A percentile compares a stretch with the other conserved stretches of the same genome.
Conservation (phyloP, 2,888 invertebrate genomes). For the Argynnis bischoffii region DNA sequence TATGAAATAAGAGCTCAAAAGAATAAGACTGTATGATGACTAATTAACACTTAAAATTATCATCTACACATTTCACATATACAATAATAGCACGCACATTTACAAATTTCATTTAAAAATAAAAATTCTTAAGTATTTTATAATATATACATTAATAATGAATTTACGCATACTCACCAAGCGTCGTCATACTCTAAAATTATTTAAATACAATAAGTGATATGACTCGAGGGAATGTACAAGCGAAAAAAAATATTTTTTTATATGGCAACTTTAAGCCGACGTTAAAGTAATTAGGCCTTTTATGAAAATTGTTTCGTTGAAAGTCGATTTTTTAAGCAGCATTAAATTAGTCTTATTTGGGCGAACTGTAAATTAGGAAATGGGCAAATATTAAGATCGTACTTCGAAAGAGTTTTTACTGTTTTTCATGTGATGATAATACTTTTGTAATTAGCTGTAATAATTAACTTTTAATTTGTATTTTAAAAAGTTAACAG, state of each 20-base stretch:
- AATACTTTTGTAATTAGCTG: not conserved
- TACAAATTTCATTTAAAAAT: conserved; percentile 64
- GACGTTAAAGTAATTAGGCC: conserved; percentile 42
- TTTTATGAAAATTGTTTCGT: conserved; percentile 33
- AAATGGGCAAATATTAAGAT: conserved; percentile 33
- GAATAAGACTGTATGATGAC: conserved; percentile 32
- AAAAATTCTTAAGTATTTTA: conserved; percentile 48
- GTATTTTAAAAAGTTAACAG: conserved; percentile 39
- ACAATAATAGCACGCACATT: conserved; percentile 76
- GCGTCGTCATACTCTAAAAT: conserved; percentile 56
- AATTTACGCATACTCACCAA: conserved; percentile 54
- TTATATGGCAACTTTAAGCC: conserved; percentile 37
- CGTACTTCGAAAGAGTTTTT: conserved; percentile 24
- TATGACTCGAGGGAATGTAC: conserved; percentile 71
- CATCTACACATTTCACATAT: conserved; percentile 58
- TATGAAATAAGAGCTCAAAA: conserved; percentile 22
- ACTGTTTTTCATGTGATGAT: not conserved
- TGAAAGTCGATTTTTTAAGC: conserved; percentile 37
- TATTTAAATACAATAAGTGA: conserved; percentile 63
- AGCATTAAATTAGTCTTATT: conserved; percentile 35
- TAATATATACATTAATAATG: conserved; percentile 44
- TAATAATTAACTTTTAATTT: not conserved
- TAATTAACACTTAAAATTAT: conserved; percentile 33
- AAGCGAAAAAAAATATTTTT: conserved; percentile 45
- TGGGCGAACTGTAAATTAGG: conserved; percentile 30